These are phyloP conservation scores for Nysson spinosus DNA, from an alignment of 2,888 invertebrate genomes.

Conservation along the genomic window DNA sequence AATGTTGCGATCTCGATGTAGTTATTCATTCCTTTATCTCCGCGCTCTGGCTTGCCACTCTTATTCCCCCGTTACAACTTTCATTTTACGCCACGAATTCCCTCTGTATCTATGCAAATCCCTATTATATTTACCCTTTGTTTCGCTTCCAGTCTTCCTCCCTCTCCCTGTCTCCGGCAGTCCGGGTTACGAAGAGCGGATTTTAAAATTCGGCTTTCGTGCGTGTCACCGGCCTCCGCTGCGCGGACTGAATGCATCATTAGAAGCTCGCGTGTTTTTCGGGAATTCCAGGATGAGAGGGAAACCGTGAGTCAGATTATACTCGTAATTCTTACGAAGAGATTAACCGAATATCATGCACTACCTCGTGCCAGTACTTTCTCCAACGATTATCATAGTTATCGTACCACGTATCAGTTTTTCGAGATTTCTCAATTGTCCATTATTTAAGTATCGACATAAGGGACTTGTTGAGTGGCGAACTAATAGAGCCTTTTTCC, in stretches of 20 bases:
- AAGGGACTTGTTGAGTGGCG: too few relatives aligned
- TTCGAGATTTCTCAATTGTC: too few relatives aligned
- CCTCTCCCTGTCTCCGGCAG: conserved; percentile 1
- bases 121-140: conserved; percentile 40
- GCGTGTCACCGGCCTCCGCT: conserved; percentile 34
- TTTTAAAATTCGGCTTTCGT: conserved; percentile 47
- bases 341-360: conserved; percentile 5
- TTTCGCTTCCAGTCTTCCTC: conserved; percentile 1
- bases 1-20: neutral
- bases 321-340: neutral
- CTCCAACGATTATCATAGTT: too few relatives aligned
- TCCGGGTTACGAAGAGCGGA: conserved; percentile 17
- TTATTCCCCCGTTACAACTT: conserved; percentile 19
- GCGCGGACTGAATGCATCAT: conserved; percentile 43
- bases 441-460: too few relatives aligned
- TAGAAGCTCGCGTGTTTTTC: conserved; percentile 24
- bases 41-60: neutral
- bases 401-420: too few relatives aligned
- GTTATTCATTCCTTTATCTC: too few relatives aligned
- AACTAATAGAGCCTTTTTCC: too few relatives aligned
- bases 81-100: conserved; percentile 25
- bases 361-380: too few relatives aligned
- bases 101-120: conserved; percentile 45
- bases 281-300: conserved; percentile 11
- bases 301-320: conserved; percentile 3